Conservation (phyloP, 2,888 invertebrate species). For the Panorpa germanica region DNA sequence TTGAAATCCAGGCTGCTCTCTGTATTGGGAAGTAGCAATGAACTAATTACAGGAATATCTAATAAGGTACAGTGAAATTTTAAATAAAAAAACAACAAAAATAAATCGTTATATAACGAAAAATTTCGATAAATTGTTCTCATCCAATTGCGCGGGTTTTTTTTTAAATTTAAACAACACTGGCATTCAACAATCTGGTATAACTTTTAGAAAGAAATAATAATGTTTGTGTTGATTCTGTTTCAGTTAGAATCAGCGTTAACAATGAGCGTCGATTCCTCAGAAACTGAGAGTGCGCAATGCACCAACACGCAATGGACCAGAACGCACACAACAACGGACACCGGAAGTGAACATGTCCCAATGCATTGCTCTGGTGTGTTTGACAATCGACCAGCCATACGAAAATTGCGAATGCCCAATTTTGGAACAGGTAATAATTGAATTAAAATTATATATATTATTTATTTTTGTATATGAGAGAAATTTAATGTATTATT, state of each 20-base stretch:
- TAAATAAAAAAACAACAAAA: slow-evolving; percentile 5
- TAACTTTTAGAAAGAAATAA: not conserved
- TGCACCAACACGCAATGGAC: slow-evolving; percentile 7
- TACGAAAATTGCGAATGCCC: no score
- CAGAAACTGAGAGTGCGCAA: not conserved
- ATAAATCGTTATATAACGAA: slow-evolving; percentile 7
- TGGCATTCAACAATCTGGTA: not conserved
- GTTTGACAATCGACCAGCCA: slow-evolving; percentile 7
- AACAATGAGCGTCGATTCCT: slow-evolving; percentile 15
- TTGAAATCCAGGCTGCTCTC: slow-evolving; percentile 27
- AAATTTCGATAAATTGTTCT: slow-evolving; percentile 5
- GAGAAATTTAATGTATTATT: no score
- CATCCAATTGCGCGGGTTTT: no score
- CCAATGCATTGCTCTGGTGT: slow-evolving; percentile 11
- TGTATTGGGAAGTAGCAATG: slow-evolving; percentile 28
- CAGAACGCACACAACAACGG: no score
- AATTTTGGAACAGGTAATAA: no score
- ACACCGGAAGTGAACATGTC: slow-evolving; percentile 8
- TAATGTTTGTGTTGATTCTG: slow-evolving; percentile 9
- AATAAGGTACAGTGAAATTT: slow-evolving; percentile 21
- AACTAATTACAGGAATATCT: slow-evolving; percentile 27
- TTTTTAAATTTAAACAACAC: no score
- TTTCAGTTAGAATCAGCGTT: slow-evolving; percentile 16
- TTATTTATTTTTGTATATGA: no score
- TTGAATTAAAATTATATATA: no score